Base-by-base conservation (phyloP, 2,797 vertebrate genomes). In the Sebastes matsubarae region DNA sequence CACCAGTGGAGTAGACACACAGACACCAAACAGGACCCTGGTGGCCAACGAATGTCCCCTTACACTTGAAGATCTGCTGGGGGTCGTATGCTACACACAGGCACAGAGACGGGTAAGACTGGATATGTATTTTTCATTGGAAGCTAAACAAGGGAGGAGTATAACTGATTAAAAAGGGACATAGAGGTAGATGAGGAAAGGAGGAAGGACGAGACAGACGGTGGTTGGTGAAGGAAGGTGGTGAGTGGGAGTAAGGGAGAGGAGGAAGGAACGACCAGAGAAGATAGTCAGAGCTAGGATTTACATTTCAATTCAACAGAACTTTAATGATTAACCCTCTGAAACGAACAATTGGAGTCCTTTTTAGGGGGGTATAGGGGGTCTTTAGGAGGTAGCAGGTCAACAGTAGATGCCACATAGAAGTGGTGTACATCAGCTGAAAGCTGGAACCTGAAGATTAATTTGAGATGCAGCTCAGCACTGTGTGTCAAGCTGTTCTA, bases 1-100 rank as follows among this genome's bases (percentile, higher is more conserved):
- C 99, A 64, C 99, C 99, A 4, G 98, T 99, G 86, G 99, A 99
- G 91, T 99, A 99, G 86, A 99, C 98, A 2, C 98, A 99, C 72
- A 99, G 93, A 86, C 99, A 99, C 98, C 99, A 99, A 34, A 99
- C 99, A 0, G 98, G 99, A 76, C 99, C 99, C 90, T 99, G 99
- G 93, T 99, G 99, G 16, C 98, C 99, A 73, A 99, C 98, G 24
- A 99, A 99, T 4, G 99, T 99, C 16, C 99, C 99, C 91, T 99
- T 99, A 91, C 99, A 99, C 92, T 99, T 99, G 93, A 99, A 99
- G 95, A 99, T 99, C 94, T 99, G 98, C 96, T 99, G 98, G 5
- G 99, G 99, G 85, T 99, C 99, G 0, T 99, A 99, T 8, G 99
- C 99, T 99, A 86, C 12, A 92, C 68, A 72, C 52, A 75, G 27